phyloP scores from a whole-genome alignment of 2,888 invertebrate genomes.

The Cepaea hortensis region DNA sequence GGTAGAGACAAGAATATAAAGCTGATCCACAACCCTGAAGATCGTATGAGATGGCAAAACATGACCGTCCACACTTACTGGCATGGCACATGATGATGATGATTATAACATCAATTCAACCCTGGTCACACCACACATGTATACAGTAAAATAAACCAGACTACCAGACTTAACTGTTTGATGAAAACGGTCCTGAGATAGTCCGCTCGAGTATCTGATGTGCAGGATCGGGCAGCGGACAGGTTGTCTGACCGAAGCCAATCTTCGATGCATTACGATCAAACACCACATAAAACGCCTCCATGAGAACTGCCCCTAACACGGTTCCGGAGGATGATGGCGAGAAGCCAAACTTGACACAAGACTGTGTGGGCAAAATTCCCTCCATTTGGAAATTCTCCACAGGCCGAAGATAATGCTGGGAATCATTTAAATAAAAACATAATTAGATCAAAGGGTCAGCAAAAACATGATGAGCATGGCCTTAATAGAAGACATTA shows the following conservation, averaged over 20 bases:
- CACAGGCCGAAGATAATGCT: constrained; percentile 74
- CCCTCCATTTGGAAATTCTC: constrained; percentile 52
- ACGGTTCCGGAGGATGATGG: constrained; percentile 73
- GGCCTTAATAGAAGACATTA: too few relatives aligned
- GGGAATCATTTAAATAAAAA: constrained; percentile 21
- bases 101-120: not conserved
- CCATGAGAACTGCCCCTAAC: constrained; percentile 76
- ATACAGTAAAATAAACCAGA: not conserved
- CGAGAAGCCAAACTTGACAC: constrained; percentile 74
- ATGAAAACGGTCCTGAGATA: constrained; percentile 56
- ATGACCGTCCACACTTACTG: too few relatives aligned
- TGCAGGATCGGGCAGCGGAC: constrained; percentile 56
- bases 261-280: constrained; percentile 72
- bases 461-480: too few relatives aligned
- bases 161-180: constrained; percentile 42
- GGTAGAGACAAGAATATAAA: too few relatives aligned
- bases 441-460: too few relatives aligned
- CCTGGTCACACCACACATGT: too few relatives aligned
- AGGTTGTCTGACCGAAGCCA: constrained; percentile 74
- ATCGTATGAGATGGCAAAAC: too few relatives aligned
- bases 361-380: constrained; percentile 50
- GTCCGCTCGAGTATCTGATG: constrained; percentile 45
- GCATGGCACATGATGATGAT: not conserved
- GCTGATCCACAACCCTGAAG: too few relatives aligned
- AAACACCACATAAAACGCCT: constrained; percentile 76